Evolutionary conservation across 1,140 invertebrate genomes (phyloP).

Genomic region (Littorina saxatilis): DNA sequence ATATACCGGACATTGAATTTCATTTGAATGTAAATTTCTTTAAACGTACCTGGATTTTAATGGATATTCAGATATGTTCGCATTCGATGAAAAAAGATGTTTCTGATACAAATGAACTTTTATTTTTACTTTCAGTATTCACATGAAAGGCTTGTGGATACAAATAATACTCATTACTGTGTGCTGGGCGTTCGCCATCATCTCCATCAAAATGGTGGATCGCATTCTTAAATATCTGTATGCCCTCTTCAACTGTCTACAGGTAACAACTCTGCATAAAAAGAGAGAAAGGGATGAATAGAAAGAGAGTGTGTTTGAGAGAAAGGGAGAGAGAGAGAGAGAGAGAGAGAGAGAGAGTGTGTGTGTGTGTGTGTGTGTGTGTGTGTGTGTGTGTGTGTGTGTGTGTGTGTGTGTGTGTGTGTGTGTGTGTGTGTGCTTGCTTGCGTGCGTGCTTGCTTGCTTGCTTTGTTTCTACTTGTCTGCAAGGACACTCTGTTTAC

Average conservation of each 20-base stretch:
- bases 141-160: conserved; percentile 74
- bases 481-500: too few species aligned
- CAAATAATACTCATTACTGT: conserved; percentile 72
- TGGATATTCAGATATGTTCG: too few species aligned
- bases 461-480: too few species aligned
- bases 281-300: too few species aligned
- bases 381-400: background rate
- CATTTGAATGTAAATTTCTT: too few species aligned
- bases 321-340: too few species aligned
- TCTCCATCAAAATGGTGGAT: conserved; percentile 68
- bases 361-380: too few species aligned
- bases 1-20: too few species aligned
- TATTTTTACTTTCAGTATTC: conserved; percentile 63
- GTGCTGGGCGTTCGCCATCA: conserved; percentile 72
- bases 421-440: background rate
- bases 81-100: too few species aligned
- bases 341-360: too few species aligned
- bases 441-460: background rate
- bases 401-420: background rate
- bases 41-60: too few species aligned
- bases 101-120: background rate
- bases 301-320: too few species aligned
- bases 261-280: conserved; percentile 75
- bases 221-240: conserved; percentile 72
- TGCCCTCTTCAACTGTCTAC: conserved; percentile 73